phyloP scores from a whole-genome alignment of 2,888 invertebrate species.

The Macropis europaea region DNA sequence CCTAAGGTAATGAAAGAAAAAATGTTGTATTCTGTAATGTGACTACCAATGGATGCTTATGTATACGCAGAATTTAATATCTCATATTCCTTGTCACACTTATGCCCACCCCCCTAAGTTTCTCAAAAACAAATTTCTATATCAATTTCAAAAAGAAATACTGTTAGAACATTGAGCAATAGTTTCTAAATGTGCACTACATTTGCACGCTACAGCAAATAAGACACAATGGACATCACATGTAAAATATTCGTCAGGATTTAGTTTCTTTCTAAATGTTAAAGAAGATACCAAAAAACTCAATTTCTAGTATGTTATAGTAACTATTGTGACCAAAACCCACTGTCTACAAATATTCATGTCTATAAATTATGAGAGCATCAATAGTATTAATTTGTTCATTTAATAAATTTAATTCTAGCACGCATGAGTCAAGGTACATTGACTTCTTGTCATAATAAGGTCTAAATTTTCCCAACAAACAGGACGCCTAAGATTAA shows the following conservation, averaged over 20 bases:
- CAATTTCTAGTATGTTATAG: slow-evolving; percentile 8
- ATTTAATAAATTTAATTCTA: slow-evolving; percentile 31
- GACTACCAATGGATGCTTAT: slow-evolving; percentile 36
- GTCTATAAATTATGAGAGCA: slow-evolving; percentile 21
- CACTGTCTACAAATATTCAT: slow-evolving; percentile 29
- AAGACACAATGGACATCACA: slow-evolving; percentile 5
- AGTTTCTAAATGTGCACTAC: slow-evolving; percentile 24
- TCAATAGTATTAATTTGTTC: slow-evolving; percentile 22
- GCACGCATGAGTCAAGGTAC: slow-evolving; percentile 52
- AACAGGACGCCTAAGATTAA: slow-evolving; percentile 57
- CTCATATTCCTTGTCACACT: slow-evolving; percentile 79
- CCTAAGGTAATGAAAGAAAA: slow-evolving; percentile 5
- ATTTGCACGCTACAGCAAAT: slow-evolving; percentile 20
- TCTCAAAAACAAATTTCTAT: slow-evolving; percentile 60
- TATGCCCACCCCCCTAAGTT: slow-evolving; percentile 75
- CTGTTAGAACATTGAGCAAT: slow-evolving; percentile 27
- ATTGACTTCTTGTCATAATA: slow-evolving; percentile 29
- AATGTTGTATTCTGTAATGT: slow-evolving; percentile 13
- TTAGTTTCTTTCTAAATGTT: slow-evolving; percentile 6
- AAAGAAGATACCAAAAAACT: slow-evolving; percentile 17
- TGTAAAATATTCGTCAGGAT: slow-evolving; percentile 13
- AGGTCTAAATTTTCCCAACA: slow-evolving; percentile 50
- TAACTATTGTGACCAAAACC: slow-evolving; percentile 12
- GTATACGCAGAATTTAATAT: slow-evolving; percentile 46
- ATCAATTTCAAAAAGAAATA: slow-evolving; percentile 40